Evolutionary conservation across 2,113 vertebrate species (phyloP).

Genomic region (Athene cunicularia): DNA sequence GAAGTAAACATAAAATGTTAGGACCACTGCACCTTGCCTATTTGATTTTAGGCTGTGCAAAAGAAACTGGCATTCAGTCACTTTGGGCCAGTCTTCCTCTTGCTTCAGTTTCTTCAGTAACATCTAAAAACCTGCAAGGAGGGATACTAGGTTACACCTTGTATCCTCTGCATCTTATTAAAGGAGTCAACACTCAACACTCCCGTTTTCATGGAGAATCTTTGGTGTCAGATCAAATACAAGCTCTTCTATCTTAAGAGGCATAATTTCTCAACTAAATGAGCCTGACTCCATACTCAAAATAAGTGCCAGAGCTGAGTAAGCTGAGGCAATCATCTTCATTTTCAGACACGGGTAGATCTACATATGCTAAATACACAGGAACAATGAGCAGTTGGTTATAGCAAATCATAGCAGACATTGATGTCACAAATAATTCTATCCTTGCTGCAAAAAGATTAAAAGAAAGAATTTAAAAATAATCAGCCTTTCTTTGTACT

Average conservation of each 20-base stretch:
- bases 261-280: neutral
- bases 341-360: neutral
- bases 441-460: neutral
- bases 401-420: neutral
- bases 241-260: neutral
- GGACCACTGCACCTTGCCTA: neutral
- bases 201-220: neutral
- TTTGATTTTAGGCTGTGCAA: neutral
- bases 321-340: neutral
- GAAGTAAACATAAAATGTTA: neutral
- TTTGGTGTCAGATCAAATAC: slow-evolving; percentile 6
- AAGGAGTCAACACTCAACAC: neutral
- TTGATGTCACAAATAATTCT: neutral
- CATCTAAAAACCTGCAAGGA: neutral
- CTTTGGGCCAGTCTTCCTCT: neutral
- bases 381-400: neutral
- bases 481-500: neutral
- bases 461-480: neutral
- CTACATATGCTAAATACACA: neutral
- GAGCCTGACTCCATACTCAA: neutral
- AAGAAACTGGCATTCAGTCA: neutral
- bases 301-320: neutral
- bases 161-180: neutral
- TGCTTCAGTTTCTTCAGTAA: neutral
- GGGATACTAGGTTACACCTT: neutral